These are phyloP conservation scores for Octomys mimax DNA, from an alignment of 2,797 vertebrate species.

Conservation along the genomic window DNA sequence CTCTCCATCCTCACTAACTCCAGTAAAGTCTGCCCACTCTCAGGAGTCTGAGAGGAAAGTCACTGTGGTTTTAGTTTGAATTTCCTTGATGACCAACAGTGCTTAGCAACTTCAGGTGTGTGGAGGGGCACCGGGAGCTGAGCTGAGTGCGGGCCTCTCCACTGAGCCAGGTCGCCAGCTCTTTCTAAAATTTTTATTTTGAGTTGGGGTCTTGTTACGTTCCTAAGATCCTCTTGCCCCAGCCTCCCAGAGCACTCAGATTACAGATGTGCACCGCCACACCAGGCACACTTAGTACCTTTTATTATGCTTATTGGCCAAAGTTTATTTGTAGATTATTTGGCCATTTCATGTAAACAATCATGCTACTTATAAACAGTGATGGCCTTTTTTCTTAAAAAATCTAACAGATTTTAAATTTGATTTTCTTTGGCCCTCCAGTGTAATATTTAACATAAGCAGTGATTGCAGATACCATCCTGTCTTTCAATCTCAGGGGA, in stretches of 20 bases:
- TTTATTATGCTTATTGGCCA: neutral
- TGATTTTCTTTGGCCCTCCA: neutral
- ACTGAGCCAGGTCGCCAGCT: neutral
- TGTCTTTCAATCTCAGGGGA: neutral
- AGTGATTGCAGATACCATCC: neutral
- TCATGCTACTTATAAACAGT: neutral
- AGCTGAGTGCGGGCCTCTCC: neutral
- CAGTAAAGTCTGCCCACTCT: neutral
- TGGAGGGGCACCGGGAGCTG: neutral
- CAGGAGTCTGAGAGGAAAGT: neutral
- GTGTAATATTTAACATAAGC: neutral
- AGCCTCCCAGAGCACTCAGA: neutral
- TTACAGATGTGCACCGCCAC: neutral
- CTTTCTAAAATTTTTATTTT: neutral
- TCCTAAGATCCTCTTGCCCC: neutral
- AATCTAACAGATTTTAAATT: neutral
- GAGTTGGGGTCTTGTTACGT: neutral
- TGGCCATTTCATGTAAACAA: neutral
- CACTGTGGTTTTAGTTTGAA: neutral
- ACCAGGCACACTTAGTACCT: neutral
- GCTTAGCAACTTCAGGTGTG: neutral
- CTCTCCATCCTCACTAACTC: neutral
- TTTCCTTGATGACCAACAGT: neutral
- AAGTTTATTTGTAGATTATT: conserved; percentile 13
- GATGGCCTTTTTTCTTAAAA: neutral